Conservation (phyloP, 2,797 vertebrate species). For the Liparis tanakae region DNA sequence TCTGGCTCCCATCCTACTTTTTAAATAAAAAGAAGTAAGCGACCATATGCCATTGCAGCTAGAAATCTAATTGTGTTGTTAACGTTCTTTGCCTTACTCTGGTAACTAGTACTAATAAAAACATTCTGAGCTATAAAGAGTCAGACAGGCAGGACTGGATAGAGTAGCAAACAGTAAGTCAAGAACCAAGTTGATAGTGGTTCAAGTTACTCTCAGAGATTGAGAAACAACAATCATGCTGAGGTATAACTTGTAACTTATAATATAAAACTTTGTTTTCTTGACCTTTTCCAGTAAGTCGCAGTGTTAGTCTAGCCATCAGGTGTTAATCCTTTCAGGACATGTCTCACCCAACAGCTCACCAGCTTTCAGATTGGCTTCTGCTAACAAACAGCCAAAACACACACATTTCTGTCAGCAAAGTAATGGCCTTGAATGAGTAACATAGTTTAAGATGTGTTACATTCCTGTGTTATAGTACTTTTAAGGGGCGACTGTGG, state of each 20-base stretch:
- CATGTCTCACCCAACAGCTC: constrained; percentile 69
- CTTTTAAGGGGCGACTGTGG: no score
- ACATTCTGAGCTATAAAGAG: constrained; percentile 5
- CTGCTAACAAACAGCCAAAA: constrained; percentile 62
- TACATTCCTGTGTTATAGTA: constrained; percentile 11
- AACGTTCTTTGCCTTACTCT: no score
- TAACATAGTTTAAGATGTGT: constrained; percentile 40
- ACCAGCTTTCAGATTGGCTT: constrained; percentile 68
- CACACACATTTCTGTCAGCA: constrained; percentile 55
- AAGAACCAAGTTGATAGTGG: constrained; percentile 29
- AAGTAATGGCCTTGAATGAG: constrained; percentile 50
- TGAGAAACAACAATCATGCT: constrained; percentile 30
- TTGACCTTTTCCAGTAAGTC: constrained; percentile 59
- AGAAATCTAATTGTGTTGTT: no score
- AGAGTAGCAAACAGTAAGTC: constrained; percentile 23
- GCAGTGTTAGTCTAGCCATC: constrained; percentile 46
- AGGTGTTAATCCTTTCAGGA: constrained; percentile 76
- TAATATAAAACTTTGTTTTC: constrained; percentile 57
- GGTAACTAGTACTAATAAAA: no score
- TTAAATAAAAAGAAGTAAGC: no score
- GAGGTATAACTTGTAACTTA: constrained; percentile 45
- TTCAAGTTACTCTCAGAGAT: constrained; percentile 44
- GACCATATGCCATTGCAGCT: no score
- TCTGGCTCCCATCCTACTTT: no score
- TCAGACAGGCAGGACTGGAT: constrained; percentile 35